Evolutionary conservation across 2,113 vertebrate species (phyloP), one percentile per base, ranked within the genome.

Genomic region (Podarcis raffonei): DNA sequence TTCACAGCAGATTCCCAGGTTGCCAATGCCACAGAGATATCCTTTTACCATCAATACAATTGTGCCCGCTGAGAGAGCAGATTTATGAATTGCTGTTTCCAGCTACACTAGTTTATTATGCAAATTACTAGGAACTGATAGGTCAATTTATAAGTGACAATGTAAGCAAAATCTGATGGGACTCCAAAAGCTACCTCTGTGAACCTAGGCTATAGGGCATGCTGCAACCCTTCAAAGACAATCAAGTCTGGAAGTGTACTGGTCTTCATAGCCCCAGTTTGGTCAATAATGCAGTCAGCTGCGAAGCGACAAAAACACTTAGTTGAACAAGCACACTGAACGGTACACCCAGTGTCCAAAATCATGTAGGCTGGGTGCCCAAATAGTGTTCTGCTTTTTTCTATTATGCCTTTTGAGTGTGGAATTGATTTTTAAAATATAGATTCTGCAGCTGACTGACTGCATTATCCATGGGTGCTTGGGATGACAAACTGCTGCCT

Each of bases 31-130:
- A 25, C 6, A 35, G 2, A 37, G 30, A 27, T 8, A 6, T 20
- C 65, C 25, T 16, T 16, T 9, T 15, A 9, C 82, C 13, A 22
- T 30, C n/a, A 6, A 23, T 16, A 37, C 37, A 30, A 11, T 71
- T 12, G 79, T 20, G 1, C 1, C 12, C 22, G 27, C 6, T 0
- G 0, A 15, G 35, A 39, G 15, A 0, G 0, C 27, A 16, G 0
- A 12, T 0, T 0, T 1, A 32, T 37, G 57, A 68, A 13, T 11
- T 27, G 15, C 4, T 32, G 16, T 1, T 32, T 75, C 48, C 4
- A 2, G 20, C 35, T 12, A 3, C 39, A 4, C 2, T 20, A 11
- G 42, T 30, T 76, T 76, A 76, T 62, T 62, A 62, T 37, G 68
- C 86, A 87, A 69, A 79, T 69, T 22, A 32, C 23, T 16, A 48